Evolutionary conservation across 23 tunicate species (phyloP), one percentile per base, ranked within the genome.

Genomic region (Aplidium turbinatum): DNA sequence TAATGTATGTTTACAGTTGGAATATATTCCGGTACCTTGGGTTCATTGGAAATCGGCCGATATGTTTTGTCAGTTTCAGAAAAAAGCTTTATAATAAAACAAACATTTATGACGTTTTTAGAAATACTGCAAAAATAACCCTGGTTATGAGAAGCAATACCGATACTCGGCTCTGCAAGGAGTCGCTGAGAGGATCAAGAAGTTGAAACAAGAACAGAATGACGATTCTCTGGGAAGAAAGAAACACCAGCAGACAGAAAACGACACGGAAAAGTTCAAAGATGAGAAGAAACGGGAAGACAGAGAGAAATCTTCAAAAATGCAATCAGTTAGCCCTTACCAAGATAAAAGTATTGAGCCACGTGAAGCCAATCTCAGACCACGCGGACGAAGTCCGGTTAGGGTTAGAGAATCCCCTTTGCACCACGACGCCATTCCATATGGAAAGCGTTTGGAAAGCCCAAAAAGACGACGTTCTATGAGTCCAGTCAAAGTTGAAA

Each of bases 91-190:
- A n/a, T n/a, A n/a, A n/a, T n/a, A n/a, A n/a, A n/a, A n/a, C n/a
- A n/a, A 56, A 4, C 4, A 5, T 62, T 19, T 19, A 62, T 31
- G 4, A 5, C 48, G 25, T 33, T 66, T 66, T 9, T 57, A 83
- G 89, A 83, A 74, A 66, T 77, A 60, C 39, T 75, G 79, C 68
- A 83, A 75, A 39, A 76, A 83, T 9, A 47, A 83, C 58, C 89
- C 81, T 0, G 56, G 47, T 7, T 83, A 83, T 57, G 89, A 75
- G 57, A 66, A 39, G 26, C 51, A 38, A 66, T 24, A 35, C 7
- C 6, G 22, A 16, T 21, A 13, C 21, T 3, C 52, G 3, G 73
- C 36, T 23, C 7, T 66, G 36, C 73, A 66, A 39, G 19, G 16
- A 3, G 52, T 66, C 4, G 73, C 73, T 5, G 52, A 38, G 4